Base-by-base conservation (phyloP, 2,113 vertebrate genomes). In the Tupaia chinensis region DNA sequence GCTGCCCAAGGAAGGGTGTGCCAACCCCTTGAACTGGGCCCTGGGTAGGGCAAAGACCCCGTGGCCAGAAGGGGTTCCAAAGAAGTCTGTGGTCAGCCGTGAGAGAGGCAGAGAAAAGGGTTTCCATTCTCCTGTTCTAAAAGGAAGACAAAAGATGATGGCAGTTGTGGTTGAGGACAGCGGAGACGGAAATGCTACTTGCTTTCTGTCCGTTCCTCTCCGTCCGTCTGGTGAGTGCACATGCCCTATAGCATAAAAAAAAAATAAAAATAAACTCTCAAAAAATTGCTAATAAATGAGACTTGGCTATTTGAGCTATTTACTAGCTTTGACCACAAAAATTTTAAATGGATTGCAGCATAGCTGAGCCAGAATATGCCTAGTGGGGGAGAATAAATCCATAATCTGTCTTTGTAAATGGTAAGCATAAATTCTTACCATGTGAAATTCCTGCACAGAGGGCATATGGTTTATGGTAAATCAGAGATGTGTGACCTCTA, bases 381-480 rank as follows among this genome's bases (percentile, higher is more conserved):
- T 44, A 87, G 11, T 3, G 87, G 66, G 25, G 10, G n/a, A 4
- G 7, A 22, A 79, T 92, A 95, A 89, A 74, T 63, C n/a, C 58
- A 79, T 79, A 69, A 86, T 68, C 34, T 66, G 2, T 25, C 68
- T 87, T 76, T 70, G 19, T 79, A 93, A 94, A 74, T 93, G 22
- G 3, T 78, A 76, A n/a, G 32, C 34, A 66, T 56, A 54, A 60
- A 79, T 96, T 89, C 34, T 69, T 32, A 70, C 74, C 60, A 70
- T 54, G 44, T 78, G 58, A 87, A 88, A 54, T 81, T 66, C 56
- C 34, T 86, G 7, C n/a, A 58, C 1, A 17, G 53, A 90, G 29
- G 22, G 32, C 61, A 34, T 80, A 44, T 58, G 20, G 22, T 73
- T 87, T 81, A 95, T 80, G 72, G 81, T 15, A 27, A 94, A 81